Conservation (phyloP, 2,888 invertebrate genomes). For the Cheilosia vulpina region DNA sequence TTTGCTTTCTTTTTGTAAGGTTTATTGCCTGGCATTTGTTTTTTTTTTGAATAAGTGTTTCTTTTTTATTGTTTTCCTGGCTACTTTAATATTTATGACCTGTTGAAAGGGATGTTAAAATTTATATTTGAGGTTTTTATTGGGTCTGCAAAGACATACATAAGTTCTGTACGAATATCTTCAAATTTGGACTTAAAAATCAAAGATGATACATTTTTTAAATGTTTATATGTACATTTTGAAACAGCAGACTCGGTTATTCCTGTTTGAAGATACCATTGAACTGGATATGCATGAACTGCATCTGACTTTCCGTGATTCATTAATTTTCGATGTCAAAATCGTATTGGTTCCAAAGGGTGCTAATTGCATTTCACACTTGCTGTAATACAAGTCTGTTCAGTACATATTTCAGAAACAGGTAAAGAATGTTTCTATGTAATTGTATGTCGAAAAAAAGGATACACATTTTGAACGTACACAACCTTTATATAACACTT, state of each 20-base stretch:
- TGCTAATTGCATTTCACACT: conserved; percentile 23
- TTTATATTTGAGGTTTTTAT: conserved; percentile 54
- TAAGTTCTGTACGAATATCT: background rate
- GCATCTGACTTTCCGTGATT: background rate
- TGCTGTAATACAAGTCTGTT: conserved; percentile 2
- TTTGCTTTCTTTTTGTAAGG: conserved; percentile 18
- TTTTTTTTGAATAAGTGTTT: conserved; percentile 2
- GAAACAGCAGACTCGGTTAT: conserved; percentile 6
- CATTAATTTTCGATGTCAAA: conserved; percentile 2
- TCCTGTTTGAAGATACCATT: background rate
- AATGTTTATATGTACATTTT: background rate
- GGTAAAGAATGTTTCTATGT: conserved; percentile 2
- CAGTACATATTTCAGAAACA: background rate
- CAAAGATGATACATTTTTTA: conserved; percentile 9
- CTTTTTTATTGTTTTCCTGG: conserved; percentile 16
- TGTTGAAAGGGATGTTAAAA: conserved; percentile 56
- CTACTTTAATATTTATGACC: conserved; percentile 56
- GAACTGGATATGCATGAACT: background rate
- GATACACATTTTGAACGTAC: conserved; percentile 8
- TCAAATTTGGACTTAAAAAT: too few relatives aligned
- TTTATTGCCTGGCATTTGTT: conserved; percentile 12
- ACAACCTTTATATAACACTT: conserved; percentile 27
- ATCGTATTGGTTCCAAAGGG: background rate
- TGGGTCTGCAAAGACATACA: background rate
- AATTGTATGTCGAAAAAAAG: background rate